A percentile compares a stretch with the other conserved stretches of the same genome.
phyloP scores from a whole-genome alignment of 2,797 vertebrate species.

The Antrozous pallidus region DNA sequence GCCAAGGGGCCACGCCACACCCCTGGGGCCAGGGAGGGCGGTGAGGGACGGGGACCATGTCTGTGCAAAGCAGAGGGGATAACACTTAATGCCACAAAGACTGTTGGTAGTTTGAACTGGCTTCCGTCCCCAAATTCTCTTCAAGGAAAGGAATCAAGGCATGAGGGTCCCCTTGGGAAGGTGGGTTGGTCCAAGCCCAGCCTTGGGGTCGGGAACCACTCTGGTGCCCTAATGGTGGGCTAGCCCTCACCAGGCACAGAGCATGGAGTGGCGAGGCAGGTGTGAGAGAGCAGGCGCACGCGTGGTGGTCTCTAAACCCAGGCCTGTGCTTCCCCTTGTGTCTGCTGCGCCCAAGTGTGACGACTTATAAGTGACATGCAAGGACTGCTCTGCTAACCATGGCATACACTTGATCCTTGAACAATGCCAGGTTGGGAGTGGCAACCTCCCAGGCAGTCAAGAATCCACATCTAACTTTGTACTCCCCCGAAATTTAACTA shows the following conservation, averaged over 20 bases:
- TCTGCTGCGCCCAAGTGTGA: neutral
- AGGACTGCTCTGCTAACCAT: neutral
- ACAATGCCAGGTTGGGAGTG: fast-evolving
- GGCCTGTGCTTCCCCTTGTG: neutral
- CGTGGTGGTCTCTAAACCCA: neutral
- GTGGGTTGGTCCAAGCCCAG: neutral
- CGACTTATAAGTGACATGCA: neutral
- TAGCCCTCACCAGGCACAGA: neutral
- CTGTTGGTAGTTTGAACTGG: neutral
- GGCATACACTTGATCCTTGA: neutral
- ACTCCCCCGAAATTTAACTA: neutral
- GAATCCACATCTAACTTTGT: neutral
- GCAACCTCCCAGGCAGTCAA: neutral
- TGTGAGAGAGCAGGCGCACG: too few relatives aligned
- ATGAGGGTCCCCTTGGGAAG: neutral
- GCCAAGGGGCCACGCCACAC: neutral
- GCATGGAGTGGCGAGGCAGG: neutral
- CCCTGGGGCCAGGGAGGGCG: neutral
- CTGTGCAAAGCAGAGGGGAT: neutral
- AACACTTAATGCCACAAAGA: neutral
- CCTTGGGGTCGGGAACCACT: neutral
- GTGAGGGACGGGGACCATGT: neutral
- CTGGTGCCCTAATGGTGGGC: neutral
- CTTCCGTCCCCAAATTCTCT: neutral
- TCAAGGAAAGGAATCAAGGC: neutral